Conservation (phyloP, 92 coral and sea anemone genomes). For the Siderastrea siderea region DNA sequence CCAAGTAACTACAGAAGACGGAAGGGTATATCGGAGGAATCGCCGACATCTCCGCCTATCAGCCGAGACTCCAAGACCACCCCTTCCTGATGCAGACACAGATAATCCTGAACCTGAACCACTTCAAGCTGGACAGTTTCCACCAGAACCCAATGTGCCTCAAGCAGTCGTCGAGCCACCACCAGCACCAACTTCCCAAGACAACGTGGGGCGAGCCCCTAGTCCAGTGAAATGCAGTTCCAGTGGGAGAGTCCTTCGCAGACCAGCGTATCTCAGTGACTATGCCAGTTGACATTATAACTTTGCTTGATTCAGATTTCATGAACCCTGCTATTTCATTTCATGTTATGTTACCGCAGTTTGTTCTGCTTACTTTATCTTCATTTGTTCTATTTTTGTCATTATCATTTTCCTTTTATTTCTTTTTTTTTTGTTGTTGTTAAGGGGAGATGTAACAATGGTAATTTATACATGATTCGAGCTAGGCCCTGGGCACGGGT, state of each 20-base stretch:
- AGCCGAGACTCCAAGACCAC: conserved; percentile 11
- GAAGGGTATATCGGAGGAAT: conserved; percentile 39
- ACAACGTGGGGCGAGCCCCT: not conserved
- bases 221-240: conserved; percentile 22
- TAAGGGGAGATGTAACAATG: no score
- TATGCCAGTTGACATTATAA: conserved; percentile 20
- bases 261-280: conserved; percentile 35
- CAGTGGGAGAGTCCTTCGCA: conserved; percentile 21
- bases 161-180: not conserved
- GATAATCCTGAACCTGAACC: not conserved
- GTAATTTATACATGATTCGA: no score
- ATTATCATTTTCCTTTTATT: no score
- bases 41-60: conserved; percentile 14
- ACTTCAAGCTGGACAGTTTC: conserved; percentile 13
- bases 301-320: no score
- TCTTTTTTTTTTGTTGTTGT: no score
- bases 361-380: no score
- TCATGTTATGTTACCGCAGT: no score
- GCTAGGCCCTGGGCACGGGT: no score
- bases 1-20: conserved; percentile 16
- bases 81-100: conserved; percentile 1
- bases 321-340: no score
- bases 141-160: conserved; percentile 5
- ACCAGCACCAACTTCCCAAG: not conserved
- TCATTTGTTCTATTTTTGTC: no score